A percentile compares a stretch with the other conserved stretches of the same genome.
Evolutionary conservation across 2,797 vertebrate species (phyloP).

Genomic region (Spinibarbus caldwelli): DNA sequence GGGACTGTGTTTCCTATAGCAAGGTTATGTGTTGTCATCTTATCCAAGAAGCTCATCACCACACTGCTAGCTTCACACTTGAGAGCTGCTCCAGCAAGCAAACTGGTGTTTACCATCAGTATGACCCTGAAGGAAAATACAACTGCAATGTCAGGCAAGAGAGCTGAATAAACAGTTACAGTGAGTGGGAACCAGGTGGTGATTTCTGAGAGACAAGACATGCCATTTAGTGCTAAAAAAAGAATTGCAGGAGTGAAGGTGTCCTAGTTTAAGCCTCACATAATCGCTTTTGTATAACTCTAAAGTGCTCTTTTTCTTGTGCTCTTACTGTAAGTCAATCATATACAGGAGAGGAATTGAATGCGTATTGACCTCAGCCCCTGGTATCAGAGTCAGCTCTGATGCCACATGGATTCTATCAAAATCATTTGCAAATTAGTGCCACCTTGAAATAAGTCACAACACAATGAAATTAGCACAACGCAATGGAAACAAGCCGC

Average conservation of each 20-base stretch:
- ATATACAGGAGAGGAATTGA: not conserved
- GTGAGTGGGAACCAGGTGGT: not conserved
- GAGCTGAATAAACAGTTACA: slow-evolving; percentile 27
- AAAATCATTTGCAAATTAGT: slow-evolving; percentile 1
- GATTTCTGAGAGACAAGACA: slow-evolving; percentile 31
- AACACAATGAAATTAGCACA: no score
- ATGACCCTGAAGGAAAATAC: slow-evolving; percentile 30
- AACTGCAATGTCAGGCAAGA: slow-evolving; percentile 37
- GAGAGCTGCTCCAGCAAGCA: slow-evolving; percentile 31
- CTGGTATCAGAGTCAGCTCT: not conserved
- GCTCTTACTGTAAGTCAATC: slow-evolving; percentile 13
- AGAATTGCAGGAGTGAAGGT: slow-evolving; percentile 22
- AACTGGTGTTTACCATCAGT: slow-evolving; percentile 49
- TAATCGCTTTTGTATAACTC: slow-evolving; percentile 39
- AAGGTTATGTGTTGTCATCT: slow-evolving; percentile 36
- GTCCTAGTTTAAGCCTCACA: slow-evolving; percentile 30
- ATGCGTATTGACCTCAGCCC: not conserved
- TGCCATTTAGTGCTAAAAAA: slow-evolving; percentile 27
- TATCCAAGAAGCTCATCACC: slow-evolving; percentile 25
- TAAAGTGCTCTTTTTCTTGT: slow-evolving; percentile 26
- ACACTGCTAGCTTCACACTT: slow-evolving; percentile 39
- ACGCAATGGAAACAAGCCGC: no score
- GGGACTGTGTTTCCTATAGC: slow-evolving; percentile 31
- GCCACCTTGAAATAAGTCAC: not conserved
- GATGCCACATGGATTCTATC: not conserved